Evolutionary conservation across 37 sponge, comb jelly and placozoan genomes (phyloP), one percentile per base, ranked within the genome.

Genomic region (Chondrosia reniformis): DNA sequence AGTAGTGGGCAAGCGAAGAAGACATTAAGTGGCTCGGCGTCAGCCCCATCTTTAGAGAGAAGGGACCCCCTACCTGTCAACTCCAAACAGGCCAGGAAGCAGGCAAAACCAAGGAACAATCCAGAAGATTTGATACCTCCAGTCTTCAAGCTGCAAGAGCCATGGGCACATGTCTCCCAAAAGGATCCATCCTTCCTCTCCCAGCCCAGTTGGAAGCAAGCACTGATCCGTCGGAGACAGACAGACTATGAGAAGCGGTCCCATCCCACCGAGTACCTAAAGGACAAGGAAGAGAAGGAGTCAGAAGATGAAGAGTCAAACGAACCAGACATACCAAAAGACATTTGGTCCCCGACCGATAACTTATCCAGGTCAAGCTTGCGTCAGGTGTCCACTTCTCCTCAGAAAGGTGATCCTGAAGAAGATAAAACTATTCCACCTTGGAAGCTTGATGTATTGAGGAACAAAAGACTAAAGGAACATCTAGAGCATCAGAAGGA

Each of bases 141-240:
- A 24, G 75, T 84, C 28, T 83, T 74, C 67, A 80, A 80, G 19
- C 77, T 64, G 41, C 72, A 81, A 8, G 79, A 71, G 9, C 76
- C 85, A 31, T 91, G 87, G 91, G 87, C 91, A 7, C 75, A 84
- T 63, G 76, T 84, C 0, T 33, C 63, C 4, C 91, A 89, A 52
- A 78, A 84, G 10, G 85, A 93, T 40, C 79, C 86, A 0, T 62
- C 83, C 46, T 87, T 93, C 75, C 32, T 41, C 22, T 74, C 65
- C 8, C 44, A 89, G 4, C 94, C 94, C 9, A 67, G 40, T 8
- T 93, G 94, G 94, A 93, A 89, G 67, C 87, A 89, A 57, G 84
- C 82, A 2, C 45, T 93, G 24, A 86, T 93, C 25, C 41, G 41
- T 34, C 79, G 94, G 36, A 80, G 90, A 52, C 66, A 67, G 34